Evolutionary conservation across 2,888 invertebrate species (phyloP).

Genomic region (Caenorhabditis macrosperma): DNA sequence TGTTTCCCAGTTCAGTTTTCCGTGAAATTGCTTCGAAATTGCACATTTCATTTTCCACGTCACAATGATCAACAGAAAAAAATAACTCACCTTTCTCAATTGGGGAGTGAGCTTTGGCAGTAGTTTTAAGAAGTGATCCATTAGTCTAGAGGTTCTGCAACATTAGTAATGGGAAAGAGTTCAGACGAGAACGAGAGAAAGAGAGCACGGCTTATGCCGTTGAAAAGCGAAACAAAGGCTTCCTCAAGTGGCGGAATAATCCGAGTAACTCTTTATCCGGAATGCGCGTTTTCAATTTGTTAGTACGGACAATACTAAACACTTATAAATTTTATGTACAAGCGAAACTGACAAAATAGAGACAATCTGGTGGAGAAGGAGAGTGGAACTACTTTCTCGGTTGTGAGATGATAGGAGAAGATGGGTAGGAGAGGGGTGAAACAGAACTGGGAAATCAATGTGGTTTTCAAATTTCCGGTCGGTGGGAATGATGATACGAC

Average conservation of each 20-base stretch:
- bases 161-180: neutral
- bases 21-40: slow-evolving; percentile 1
- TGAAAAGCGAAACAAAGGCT: slow-evolving; percentile 29
- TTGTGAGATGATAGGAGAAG: neutral
- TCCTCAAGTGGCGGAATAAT: slow-evolving; percentile 29
- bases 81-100: slow-evolving; percentile 49
- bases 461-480: slow-evolving; percentile 28
- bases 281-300: slow-evolving; percentile 3
- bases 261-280: slow-evolving; percentile 34
- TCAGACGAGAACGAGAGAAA: neutral
- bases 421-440: neutral
- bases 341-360: neutral
- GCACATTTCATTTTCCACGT: neutral
- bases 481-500: neutral
- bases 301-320: no score
- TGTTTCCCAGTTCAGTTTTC: neutral
- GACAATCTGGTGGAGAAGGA: neutral
- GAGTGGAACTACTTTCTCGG: neutral
- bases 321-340: neutral
- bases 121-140: slow-evolving; percentile 59
- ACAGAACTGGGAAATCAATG: slow-evolving; percentile 3
- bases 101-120: slow-evolving; percentile 52
- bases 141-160: neutral
- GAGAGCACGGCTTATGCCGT: neutral
- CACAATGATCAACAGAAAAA: no score